phyloP scores from a whole-genome alignment of 2,113 vertebrate species.

The Tupaia tana region DNA sequence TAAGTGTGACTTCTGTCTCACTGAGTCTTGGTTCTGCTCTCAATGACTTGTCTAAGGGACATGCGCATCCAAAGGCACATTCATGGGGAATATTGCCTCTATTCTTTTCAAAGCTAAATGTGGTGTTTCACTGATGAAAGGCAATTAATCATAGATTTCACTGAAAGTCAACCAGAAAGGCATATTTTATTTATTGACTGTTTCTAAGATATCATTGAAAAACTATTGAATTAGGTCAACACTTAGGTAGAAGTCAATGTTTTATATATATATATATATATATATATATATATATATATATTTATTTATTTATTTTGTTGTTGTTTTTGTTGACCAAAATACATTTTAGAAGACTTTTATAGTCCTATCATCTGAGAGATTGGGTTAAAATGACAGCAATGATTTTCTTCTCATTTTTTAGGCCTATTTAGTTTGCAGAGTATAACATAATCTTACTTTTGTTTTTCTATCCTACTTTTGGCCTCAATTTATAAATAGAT shows the following conservation, averaged over 20 bases:
- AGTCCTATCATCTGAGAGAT: not conserved
- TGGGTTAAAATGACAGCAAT: not conserved
- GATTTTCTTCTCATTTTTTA: not conserved
- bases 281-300: too few relatives aligned
- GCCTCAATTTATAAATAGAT: not conserved
- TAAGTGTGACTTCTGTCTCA: not conserved
- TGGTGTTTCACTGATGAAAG: not conserved
- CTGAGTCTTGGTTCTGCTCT: not conserved
- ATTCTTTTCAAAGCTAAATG: constrained; percentile 53
- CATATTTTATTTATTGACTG: not conserved
- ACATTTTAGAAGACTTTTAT: not conserved
- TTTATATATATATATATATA: too few relatives aligned
- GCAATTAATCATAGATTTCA: constrained; percentile 65
- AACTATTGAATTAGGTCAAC: constrained; percentile 59
- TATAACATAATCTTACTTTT: not conserved
- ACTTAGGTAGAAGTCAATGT: constrained; percentile 4
- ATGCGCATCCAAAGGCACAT: not conserved
- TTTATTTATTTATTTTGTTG: not conserved
- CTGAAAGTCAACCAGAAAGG: constrained; percentile 42
- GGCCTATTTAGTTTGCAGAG: not conserved
- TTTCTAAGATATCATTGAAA: constrained; percentile 55
- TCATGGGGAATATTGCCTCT: not conserved
- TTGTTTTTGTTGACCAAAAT: not conserved
- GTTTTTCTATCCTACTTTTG: not conserved
- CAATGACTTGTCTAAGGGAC: not conserved